phyloP scores from a whole-genome alignment of 1,140 invertebrate species.

The Pantala flavescens region DNA sequence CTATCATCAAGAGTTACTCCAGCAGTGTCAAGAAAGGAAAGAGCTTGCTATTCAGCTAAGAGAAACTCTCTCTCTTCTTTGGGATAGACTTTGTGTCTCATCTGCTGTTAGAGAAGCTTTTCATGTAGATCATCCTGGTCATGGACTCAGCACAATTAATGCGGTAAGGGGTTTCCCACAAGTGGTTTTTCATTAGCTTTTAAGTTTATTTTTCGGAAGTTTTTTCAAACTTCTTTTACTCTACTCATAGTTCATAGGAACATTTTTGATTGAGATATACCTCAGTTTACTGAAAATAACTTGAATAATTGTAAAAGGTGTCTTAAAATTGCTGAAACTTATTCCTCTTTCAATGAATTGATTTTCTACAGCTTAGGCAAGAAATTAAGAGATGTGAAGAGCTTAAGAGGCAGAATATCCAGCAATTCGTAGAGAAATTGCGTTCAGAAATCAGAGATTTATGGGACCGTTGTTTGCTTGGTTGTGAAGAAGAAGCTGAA shows the following conservation, averaged over 20 bases:
- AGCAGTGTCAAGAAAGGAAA: not conserved
- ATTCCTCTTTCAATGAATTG: too few species aligned
- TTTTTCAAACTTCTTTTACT: too few species aligned
- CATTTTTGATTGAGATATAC: too few species aligned
- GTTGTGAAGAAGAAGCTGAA: constrained; percentile 43
- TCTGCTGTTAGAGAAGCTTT: not conserved
- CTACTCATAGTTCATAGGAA: too few species aligned
- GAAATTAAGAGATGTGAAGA: constrained; percentile 53
- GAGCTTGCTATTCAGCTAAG: not conserved
- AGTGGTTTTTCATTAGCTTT: too few species aligned
- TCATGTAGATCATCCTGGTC: not conserved
- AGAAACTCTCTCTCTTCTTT: not conserved
- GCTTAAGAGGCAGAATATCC: constrained; percentile 51
- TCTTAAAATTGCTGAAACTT: too few species aligned
- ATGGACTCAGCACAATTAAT: not conserved
- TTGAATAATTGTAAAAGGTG: too few species aligned
- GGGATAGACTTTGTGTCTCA: not conserved
- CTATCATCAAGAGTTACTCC: not conserved
- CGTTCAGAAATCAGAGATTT: constrained; percentile 52
- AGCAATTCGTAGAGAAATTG: constrained; percentile 56
- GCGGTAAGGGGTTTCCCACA: too few species aligned
- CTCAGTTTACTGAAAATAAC: too few species aligned
- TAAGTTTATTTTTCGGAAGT: too few species aligned
- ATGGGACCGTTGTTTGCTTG: constrained; percentile 62
- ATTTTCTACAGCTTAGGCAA: constrained; percentile 31